Evolutionary conservation across 2,113 vertebrate species (phyloP), one percentile per base, ranked within the genome.

Genomic region (Struthidea cinerea): DNA sequence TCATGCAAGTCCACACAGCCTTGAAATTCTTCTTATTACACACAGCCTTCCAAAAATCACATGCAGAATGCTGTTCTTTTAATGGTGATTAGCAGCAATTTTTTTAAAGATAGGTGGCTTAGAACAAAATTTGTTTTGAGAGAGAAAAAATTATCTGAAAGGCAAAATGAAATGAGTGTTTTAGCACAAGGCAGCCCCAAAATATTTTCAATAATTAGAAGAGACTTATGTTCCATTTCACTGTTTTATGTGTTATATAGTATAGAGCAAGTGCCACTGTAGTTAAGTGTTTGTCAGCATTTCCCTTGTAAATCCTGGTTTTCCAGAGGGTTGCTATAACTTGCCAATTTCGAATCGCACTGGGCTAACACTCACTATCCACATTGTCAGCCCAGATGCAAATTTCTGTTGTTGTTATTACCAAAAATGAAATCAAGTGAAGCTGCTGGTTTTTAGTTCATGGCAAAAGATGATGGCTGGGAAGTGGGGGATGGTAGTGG

Each of bases 361-460:
- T 93, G 96, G 97, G 95, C 94, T 94, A 93, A 87, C 77, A 65
- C 9, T 16, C 65, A 59, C 85, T 79, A 56, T 35, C 81, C 88
- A 84, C 94, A 87, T 30, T 96, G 92, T 94, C 77, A 49, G 90
- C 85, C 93, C 95, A 95, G 84, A 93, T 97, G 96, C 90, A 95
- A 95, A 97, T 94, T 97, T 93, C 93, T 90, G 65, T 93, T 90
- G 91, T 89, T 96, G 82, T 95, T 95, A 92, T 95, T 94, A 96
- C 96, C 95, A 96, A 95, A 96, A 97, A 95, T 93, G 94, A 97
- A 96, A 97, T 93, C 93, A 93, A 96, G 93, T 87, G 97, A 95
- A 93, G 83, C 91, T 97, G 49, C 91, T 97, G 88, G 47, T 22
- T 95, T 97, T 95, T 74, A 47, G 63, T 94, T 95, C 79, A 77